Base-by-base conservation (phyloP, 2,797 vertebrate genomes). In the Lacerta viridis region DNA sequence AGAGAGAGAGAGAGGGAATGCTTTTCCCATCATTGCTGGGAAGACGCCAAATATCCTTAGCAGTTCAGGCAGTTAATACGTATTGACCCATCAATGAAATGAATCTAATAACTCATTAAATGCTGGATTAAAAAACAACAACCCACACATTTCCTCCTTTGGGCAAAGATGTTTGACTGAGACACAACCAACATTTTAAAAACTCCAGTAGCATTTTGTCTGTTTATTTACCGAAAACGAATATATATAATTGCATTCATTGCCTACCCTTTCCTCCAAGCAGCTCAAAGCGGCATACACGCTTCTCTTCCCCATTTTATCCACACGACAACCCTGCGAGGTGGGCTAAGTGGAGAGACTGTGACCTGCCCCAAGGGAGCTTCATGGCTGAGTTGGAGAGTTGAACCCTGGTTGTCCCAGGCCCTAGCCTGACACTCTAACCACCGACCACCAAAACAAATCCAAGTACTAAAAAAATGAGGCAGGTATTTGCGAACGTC, bases 1-100 rank as follows among this genome's bases (percentile, higher is more conserved):
- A 80, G 82, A 83, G 36, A 91, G 86, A 29, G 92, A 81, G 93
- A 76, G 17, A 64, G 89, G 80, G 66, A n/a, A 93, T 93, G 33
- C 88, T 89, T 80, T 25, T 50, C 77, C 91, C 68, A 3, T 84
- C 69, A 43, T 89, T 68, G 68, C 64, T 85, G 64, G 80, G 92
- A 91, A 90, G 92, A 87, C 80, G 90, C 88, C 81, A 91, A 90
- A 94, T 88, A 0, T 0, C 46, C 88, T 92, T 93, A 23, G 15
- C 77, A 75, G 41, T 80, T 90, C 78, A 86, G 59, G 78, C 69
- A 85, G 55, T 85, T 81, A 89, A 82, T 89, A 59, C 41, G 71
- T 81, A 86, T 86, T 81, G 88, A 82, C 71, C 69, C 61, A 39
- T 76, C 79, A 89, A 25, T 86, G 78, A 81, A 81, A 89, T 69